Conservation (phyloP, 2,113 vertebrate species). For the Saccopteryx bilineata region DNA sequence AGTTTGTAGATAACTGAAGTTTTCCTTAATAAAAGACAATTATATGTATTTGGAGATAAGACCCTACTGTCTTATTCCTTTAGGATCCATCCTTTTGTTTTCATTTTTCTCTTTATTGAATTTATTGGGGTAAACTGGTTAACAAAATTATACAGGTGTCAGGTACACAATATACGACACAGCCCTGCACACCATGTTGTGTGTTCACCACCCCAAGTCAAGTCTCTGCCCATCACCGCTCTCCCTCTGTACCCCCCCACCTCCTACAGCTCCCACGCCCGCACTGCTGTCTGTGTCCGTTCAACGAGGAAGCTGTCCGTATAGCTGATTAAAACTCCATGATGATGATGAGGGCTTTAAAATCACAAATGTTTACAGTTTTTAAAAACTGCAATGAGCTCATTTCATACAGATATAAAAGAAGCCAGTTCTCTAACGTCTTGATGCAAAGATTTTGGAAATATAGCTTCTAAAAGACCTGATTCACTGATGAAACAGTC, state of each 20-base stretch:
- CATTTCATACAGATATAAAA: neutral
- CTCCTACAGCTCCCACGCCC: too few species aligned
- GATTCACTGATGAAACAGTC: neutral
- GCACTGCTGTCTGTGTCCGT: too few species aligned
- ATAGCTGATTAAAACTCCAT: neutral
- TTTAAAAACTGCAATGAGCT: neutral
- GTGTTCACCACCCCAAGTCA: too few species aligned
- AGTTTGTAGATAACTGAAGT: neutral
- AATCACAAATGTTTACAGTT: neutral
- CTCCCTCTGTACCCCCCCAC: too few species aligned
- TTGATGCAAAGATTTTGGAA: constrained; percentile 19
- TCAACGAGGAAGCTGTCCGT: neutral
- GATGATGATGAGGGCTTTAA: neutral
- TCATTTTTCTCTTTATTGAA: too few species aligned
- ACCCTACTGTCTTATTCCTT: constrained; percentile 23
- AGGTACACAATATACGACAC: too few species aligned
- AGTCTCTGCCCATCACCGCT: too few species aligned
- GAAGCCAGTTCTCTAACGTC: neutral
- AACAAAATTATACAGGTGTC: too few species aligned
- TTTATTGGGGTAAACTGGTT: too few species aligned
- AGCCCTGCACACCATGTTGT: too few species aligned
- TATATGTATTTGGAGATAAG: constrained; percentile 33
- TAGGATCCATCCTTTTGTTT: neutral
- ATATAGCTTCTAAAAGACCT: neutral
- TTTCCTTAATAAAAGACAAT: constrained; percentile 11